phyloP scores from a whole-genome alignment of 2,888 invertebrate genomes.

The Serripes groenlandicus region DNA sequence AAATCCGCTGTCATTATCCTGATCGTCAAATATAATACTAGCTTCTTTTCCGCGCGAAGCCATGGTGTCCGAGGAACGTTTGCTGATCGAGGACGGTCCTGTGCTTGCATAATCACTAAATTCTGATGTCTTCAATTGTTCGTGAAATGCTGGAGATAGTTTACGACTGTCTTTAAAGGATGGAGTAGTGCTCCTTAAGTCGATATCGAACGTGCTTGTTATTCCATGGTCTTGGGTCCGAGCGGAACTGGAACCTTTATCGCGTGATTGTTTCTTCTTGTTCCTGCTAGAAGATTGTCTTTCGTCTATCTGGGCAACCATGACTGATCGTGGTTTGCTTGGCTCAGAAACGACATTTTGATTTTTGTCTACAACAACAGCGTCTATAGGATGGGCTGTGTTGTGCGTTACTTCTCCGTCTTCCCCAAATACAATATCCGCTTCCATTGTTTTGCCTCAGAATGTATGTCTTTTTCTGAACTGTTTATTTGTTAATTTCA shows the following conservation, averaged over 20 bases:
- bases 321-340: not conserved
- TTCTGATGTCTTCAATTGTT: not conserved
- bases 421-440: slow-evolving; percentile 9
- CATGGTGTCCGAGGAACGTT: not conserved
- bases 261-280: not conserved
- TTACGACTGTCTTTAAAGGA: slow-evolving; percentile 12
- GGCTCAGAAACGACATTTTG: slow-evolving; percentile 7
- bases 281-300: not conserved
- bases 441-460: too few species aligned
- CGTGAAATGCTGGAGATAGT: slow-evolving; percentile 7
- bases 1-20: slow-evolving; percentile 22
- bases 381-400: slow-evolving; percentile 28
- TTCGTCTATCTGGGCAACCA: not conserved
- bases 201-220: slow-evolving; percentile 10
- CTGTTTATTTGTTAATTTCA: too few species aligned
- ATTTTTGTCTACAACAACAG: slow-evolving; percentile 31
- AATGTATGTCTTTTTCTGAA: too few species aligned
- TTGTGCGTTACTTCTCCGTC: not conserved
- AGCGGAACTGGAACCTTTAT: too few species aligned
- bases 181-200: slow-evolving; percentile 1
- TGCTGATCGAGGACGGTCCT: not conserved
- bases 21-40: not conserved
- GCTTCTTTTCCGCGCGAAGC: not conserved
- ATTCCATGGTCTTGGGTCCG: slow-evolving; percentile 2
- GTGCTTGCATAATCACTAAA: not conserved